phyloP scores from a whole-genome alignment of 2,113 vertebrate genomes.

The Muscicapa adusta region DNA sequence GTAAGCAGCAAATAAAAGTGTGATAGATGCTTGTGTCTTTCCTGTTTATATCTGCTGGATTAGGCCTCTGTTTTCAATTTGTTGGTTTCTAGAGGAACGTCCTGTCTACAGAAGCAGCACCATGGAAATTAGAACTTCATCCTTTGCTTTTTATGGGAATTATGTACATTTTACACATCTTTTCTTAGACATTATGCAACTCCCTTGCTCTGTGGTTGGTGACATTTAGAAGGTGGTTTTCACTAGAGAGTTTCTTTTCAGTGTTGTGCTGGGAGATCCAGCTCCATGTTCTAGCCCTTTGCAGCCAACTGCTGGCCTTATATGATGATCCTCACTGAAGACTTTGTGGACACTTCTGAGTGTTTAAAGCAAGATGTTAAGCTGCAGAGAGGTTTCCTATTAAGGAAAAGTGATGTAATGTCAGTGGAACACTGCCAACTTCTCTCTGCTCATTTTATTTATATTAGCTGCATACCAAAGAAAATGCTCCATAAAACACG shows the following conservation, averaged over 20 bases:
- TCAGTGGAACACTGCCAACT: conserved; percentile 62
- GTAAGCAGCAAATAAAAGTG: neutral
- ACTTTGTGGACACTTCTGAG: conserved; percentile 59
- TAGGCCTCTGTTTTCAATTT: neutral
- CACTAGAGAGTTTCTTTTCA: neutral
- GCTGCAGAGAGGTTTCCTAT: conserved; percentile 78
- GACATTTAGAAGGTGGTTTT: neutral
- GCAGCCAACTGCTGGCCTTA: conserved; percentile 19
- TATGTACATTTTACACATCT: neutral
- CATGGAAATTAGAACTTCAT: neutral
- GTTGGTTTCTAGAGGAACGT: neutral
- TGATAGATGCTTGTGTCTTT: neutral
- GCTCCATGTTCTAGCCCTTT: neutral
- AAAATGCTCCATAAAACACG: conserved; percentile 51
- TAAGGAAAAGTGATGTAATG: conserved; percentile 82
- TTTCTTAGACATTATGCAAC: neutral
- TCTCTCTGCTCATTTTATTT: conserved; percentile 70
- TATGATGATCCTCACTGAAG: conserved; percentile 49
- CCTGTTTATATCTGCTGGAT: neutral
- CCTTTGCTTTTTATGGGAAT: neutral
- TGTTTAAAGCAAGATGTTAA: conserved; percentile 65
- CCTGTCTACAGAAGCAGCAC: neutral
- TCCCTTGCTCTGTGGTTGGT: neutral
- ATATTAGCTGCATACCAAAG: conserved; percentile 75
- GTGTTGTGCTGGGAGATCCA: neutral